Evolutionary conservation across 2,797 vertebrate species (phyloP), one percentile per base, ranked within the genome.

Genomic region (Argya squamiceps): DNA sequence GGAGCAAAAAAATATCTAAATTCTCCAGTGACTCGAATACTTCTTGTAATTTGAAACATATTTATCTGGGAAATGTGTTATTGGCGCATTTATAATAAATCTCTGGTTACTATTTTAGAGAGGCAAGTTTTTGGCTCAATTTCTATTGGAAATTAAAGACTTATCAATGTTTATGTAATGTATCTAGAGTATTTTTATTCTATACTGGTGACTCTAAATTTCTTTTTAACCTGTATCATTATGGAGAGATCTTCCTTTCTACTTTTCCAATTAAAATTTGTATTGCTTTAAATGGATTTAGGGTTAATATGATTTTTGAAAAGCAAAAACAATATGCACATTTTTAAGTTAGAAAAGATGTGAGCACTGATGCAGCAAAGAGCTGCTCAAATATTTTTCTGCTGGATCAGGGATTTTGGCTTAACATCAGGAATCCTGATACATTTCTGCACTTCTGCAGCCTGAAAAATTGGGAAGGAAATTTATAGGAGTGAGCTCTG

Each of bases 51-150:
- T 89, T 97, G 92, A 97, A 97, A 93, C 79, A 93, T 6, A 56
- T 91, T 95, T 94, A 73, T 92, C 70, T 94, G 77, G 89, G 94
- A 94, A 96, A 95, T n/a, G 75, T 56, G 62, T 92, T 97, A 95
- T 95, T 94, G 93, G 76, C 79, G 89, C 81, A 93, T 94, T 95
- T 92, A 88, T 93, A 90, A 88, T 75, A 82, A 83, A 95, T 91
- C 63, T 59, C 83, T 32, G 24, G 47, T 97, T 93, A 90, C 96
- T 96, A 91, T 92, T 97, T 97, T 76, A 92, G 87, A 52, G 39
- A 94, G 92, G 75, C 69, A 94, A 93, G 34, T 47, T 63, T 75
- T 93, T 96, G 18, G 0, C 76, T 95, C 80, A 88, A 30, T 92
- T 78, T 96, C 92, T 95, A 83, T 95, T 93, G 96, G 93, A 88